Percentiles rank a stretch among this genome's conserved stretches.
phyloP scores from a whole-genome alignment of 2,888 invertebrate species.

The Busseola fusca region DNA sequence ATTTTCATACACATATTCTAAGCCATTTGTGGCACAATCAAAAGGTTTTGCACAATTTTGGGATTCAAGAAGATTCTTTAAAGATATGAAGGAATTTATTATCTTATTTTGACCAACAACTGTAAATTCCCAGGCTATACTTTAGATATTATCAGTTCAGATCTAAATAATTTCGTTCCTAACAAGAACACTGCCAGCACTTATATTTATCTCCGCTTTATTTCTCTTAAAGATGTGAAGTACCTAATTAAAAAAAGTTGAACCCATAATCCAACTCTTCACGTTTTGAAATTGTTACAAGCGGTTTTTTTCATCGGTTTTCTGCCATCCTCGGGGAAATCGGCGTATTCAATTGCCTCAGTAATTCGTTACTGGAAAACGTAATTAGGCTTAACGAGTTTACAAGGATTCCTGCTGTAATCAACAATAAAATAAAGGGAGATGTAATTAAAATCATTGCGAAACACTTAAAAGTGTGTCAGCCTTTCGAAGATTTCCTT shows the following conservation, averaged over 20 bases:
- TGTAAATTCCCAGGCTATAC: constrained; percentile 1
- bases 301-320: constrained; percentile 52
- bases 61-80: constrained; percentile 30
- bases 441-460: constrained; percentile 48
- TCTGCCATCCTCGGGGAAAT: constrained; percentile 53
- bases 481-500: constrained; percentile 36
- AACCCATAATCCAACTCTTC: constrained; percentile 56
- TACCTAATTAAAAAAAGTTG: constrained; percentile 60
- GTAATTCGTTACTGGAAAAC: constrained; percentile 55
- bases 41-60: constrained; percentile 19
- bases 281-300: constrained; percentile 57
- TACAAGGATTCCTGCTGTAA: constrained; percentile 40
- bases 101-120: constrained; percentile 51
- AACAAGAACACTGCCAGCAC: constrained; percentile 36
- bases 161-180: constrained; percentile 29
- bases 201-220: constrained; percentile 53
- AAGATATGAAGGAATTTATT: constrained; percentile 38
- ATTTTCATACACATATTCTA: constrained; percentile 13
- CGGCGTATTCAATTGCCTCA: constrained; percentile 58
- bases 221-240: constrained; percentile 49
- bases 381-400: constrained; percentile 55
- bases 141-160: constrained; percentile 20
- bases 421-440: constrained; percentile 52
- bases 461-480: constrained; percentile 30
- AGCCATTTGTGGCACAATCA: constrained; percentile 35